These are phyloP conservation scores for Lichenostomus cassidix DNA, from an alignment of 2,113 vertebrate genomes.

Conservation along the genomic window DNA sequence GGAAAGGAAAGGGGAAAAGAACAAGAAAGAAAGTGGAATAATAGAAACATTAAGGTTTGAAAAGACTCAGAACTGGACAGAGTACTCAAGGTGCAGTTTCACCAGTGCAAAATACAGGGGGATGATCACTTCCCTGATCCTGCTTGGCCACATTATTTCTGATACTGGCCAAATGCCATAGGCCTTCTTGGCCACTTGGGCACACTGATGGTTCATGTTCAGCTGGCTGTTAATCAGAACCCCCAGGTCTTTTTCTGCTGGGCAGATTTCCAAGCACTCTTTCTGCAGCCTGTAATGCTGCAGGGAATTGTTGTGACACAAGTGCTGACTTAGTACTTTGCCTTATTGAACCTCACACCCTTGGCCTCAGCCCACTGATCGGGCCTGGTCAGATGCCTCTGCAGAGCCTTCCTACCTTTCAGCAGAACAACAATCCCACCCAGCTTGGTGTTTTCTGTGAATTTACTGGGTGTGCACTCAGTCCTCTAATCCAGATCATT, in stretches of 20 bases:
- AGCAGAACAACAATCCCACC: neutral
- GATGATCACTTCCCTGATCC: neutral
- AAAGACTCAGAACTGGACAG: neutral
- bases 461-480: neutral
- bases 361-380: neutral
- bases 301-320: neutral
- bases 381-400: neutral
- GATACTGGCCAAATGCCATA: neutral
- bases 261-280: neutral
- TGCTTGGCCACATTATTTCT: neutral
- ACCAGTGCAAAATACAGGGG: neutral
- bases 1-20: neutral
- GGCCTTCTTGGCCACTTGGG: neutral
- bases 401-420: neutral
- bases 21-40: neutral
- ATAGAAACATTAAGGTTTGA: neutral
- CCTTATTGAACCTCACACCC: neutral
- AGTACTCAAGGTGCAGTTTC: fast-evolving
- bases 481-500: neutral
- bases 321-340: neutral
- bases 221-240: neutral
- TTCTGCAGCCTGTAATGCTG: neutral
- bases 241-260: neutral
- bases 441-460: neutral
- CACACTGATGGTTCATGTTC: fast-evolving